Base-by-base conservation (phyloP, 1,140 invertebrate genomes). In the Lethocerus indicus region DNA sequence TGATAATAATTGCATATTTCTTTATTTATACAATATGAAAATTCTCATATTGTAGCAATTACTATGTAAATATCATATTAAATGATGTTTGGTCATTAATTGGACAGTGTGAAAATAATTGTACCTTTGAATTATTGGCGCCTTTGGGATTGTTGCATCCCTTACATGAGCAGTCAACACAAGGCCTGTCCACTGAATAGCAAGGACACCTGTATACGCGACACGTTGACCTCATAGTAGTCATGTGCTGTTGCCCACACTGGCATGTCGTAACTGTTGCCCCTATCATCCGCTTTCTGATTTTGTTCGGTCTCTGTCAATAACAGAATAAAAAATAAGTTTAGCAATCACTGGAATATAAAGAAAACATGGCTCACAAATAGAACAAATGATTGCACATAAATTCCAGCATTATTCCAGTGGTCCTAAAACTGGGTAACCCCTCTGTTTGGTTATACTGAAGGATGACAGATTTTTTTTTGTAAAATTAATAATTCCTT, bases 141-240 rank as follows among this genome's bases (percentile, higher is more conserved):
- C 52, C 52, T 41, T 41, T 39, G 14, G 88, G 87, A 72, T 94
- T 94, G 61, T 86, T 67, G 64, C 89, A 94, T 6, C 88, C 89
- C 64, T 83, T 75, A 67, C 89, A 94, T 62, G 81, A 80, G 66
- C 89, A 94, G 54, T 84, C 83, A 26, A 81, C 70, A 61, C 88
- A 92, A 12, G 85, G 78, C 66, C 83, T 87, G 59, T 76, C 81
- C 58, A 81, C 84, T 47, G 86, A 83, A 66, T 92, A 94, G 68
- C 89, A 94, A 0, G 88, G 86, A 70, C 89, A 94, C 52, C 88
- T 71, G 63, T 92, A 88, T 2, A 88, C 87, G 63, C 87, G 89
- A 66, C 89, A 94, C 0, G 87, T 91, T 42, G 91, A 64, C 64
- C 89, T 91, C 12, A 86, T 87, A 13, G 87, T 87, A 52, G 79